phyloP scores from a whole-genome alignment of 2,113 vertebrate genomes.

The Clarias batrachus region DNA sequence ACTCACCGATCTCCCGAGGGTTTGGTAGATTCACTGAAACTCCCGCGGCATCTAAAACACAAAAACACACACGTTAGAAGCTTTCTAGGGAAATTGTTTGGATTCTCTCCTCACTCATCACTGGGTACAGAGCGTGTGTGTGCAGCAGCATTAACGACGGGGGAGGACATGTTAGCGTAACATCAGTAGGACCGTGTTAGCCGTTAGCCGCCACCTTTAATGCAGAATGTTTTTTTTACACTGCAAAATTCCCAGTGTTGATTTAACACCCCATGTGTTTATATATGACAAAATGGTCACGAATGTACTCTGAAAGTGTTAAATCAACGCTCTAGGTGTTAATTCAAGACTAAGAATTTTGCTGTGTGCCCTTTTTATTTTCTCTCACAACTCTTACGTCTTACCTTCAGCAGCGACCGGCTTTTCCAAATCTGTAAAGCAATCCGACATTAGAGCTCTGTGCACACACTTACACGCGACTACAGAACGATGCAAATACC shows the following conservation, averaged over 20 bases:
- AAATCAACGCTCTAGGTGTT: no score
- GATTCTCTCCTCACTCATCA: no score
- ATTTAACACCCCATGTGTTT: no score
- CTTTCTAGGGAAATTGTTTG: no score
- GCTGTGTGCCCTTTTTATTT: not conserved
- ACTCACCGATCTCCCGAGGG: slow-evolving; percentile 8
- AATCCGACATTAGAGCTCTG: slow-evolving; percentile 14
- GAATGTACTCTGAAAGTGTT: no score
- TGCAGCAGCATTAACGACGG: no score
- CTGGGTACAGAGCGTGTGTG: not conserved
- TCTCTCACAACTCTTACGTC: not conserved
- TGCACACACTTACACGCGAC: not conserved
- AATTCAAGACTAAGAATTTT: no score
- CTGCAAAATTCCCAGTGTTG: no score
- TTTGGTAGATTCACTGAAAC: not conserved
- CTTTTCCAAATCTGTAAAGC: slow-evolving; percentile 37
- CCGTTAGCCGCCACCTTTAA: not conserved
- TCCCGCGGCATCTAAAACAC: slow-evolving; percentile 31
- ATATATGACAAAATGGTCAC: no score
- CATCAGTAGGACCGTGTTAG: not conserved
- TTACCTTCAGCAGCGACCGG: not conserved
- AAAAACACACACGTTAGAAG: not conserved
- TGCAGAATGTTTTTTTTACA: not conserved
- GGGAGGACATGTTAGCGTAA: not conserved
- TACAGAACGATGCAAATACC: not conserved